These are phyloP conservation scores for Forbesichthys papilliferus DNA, from an alignment of 2,113 vertebrate genomes.

Conservation along the genomic window DNA sequence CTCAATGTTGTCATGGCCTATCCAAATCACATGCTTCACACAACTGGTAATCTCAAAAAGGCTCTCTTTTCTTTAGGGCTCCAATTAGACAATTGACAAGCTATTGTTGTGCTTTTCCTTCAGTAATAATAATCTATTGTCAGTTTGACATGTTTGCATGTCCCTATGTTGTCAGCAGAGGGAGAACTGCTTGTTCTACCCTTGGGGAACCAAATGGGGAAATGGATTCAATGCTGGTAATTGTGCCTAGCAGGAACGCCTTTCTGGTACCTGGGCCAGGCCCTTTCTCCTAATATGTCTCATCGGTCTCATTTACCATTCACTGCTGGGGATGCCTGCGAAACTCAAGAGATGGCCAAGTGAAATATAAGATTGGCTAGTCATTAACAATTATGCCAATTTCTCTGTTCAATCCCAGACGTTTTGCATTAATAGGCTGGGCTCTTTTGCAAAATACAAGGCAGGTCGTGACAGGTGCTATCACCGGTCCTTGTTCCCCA, in stretches of 20 bases:
- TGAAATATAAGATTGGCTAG: not conserved
- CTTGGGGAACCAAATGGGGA: conserved; percentile 4
- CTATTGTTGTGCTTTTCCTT: conserved; percentile 24
- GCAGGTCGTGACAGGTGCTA: conserved; percentile 34
- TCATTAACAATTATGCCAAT: conserved; percentile 7
- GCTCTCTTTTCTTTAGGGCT: conserved; percentile 32
- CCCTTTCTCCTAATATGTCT: conserved; percentile 18
- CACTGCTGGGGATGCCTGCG: conserved; percentile 11
- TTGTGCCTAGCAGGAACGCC: conserved; percentile 30
- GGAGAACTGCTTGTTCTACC: conserved; percentile 33
- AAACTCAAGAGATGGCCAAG: conserved; percentile 18
- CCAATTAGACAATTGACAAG: not conserved
- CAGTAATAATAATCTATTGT: not conserved
- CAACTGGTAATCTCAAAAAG: conserved; percentile 39
- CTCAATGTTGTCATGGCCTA: conserved; percentile 43
- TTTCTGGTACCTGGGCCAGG: conserved; percentile 22
- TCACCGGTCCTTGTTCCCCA: conserved; percentile 40
- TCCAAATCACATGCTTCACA: conserved; percentile 45
- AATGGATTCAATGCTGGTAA: conserved; percentile 30
- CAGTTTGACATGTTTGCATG: conserved; percentile 15
- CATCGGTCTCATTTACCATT: conserved; percentile 10
- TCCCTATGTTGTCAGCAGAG: conserved; percentile 48
- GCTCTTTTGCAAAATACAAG: conserved; percentile 61
- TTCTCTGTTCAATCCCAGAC: conserved; percentile 39
- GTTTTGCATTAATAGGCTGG: conserved; percentile 48